These are phyloP conservation scores for Picathartes gymnocephalus DNA, from an alignment of 2,113 vertebrate species.

Conservation along the genomic window DNA sequence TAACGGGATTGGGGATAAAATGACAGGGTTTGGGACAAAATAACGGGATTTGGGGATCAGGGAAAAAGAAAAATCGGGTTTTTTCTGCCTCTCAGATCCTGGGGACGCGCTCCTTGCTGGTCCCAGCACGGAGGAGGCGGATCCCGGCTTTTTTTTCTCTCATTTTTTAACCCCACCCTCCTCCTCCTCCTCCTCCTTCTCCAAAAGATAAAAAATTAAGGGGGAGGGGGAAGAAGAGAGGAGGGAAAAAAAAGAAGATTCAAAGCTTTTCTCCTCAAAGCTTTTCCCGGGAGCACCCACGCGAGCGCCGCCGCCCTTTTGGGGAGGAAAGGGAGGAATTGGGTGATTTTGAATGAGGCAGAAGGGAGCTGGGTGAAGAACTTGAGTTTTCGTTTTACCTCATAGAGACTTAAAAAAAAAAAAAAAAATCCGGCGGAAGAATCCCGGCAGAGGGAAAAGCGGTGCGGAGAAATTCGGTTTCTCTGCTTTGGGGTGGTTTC, in stretches of 20 bases:
- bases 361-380: background rate
- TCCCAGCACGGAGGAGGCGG: background rate
- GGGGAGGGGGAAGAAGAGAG: too few species aligned
- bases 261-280: background rate
- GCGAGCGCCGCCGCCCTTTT: background rate
- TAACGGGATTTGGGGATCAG: background rate
- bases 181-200: too few species aligned
- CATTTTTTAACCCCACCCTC: background rate
- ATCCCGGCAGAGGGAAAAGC: background rate
- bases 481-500: background rate
- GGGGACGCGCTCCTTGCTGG: background rate
- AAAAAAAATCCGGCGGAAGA: too few species aligned
- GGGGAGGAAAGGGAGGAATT: background rate
- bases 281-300: background rate
- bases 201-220: too few species aligned
- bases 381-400: background rate
- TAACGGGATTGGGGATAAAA: too few species aligned
- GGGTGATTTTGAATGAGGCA: background rate
- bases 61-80: background rate
- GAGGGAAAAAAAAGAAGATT: background rate
- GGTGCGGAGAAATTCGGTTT: background rate
- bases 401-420: background rate
- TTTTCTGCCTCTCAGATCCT: background rate
- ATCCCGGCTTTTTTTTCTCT: background rate
- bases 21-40: background rate